Evolutionary conservation across 2,113 vertebrate genomes (phyloP), one percentile per base, ranked within the genome.

Genomic region (Pholis gunnellus): DNA sequence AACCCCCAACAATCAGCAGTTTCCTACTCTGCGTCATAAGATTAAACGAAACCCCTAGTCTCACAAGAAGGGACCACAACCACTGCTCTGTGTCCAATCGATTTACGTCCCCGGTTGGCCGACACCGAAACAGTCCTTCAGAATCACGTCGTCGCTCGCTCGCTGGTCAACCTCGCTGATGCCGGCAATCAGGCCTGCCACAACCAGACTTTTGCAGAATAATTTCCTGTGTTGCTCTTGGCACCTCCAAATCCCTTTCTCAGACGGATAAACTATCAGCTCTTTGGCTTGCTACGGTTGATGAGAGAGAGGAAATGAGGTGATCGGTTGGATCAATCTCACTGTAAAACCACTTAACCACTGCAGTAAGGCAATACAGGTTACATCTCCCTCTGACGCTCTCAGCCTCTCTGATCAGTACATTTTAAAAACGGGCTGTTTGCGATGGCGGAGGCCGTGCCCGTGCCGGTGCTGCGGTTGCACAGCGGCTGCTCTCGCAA

Each of bases 221-320:
- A 50, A 73, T 89, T 93, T 92, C 82, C 82, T 85, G 75, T 91
- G 85, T 90, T 89, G 81, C 77, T 75, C 73, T 92, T 93, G 89
- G 92, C 88, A 89, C 87, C 71, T 86, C 70, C 61, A 67, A 75
- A 86, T 86, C 75, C 68, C 88, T 89, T 81, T 91, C 81, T 89
- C 75, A 89, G 85, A 89, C 40, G 63, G 84, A 85, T 77, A 83
- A 89, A 88, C 74, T 80, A 79, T 88, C 86, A 61, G 77, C 6
- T 56, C 72, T 81, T 68, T 88, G 81, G 87, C 90, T 34, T 76
- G 83, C 84, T 71, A 60, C 77, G 79, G 75, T 75, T 57, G 70
- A 90, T 78, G 66, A 87, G 70, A 83, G 72, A 93, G 72, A 92
- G 91, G 91, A 94, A 92, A 91, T 90, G 84, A 91, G 83, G 83